Base-by-base conservation (phyloP, 2,888 invertebrate species). In the Macrophya annulata region DNA sequence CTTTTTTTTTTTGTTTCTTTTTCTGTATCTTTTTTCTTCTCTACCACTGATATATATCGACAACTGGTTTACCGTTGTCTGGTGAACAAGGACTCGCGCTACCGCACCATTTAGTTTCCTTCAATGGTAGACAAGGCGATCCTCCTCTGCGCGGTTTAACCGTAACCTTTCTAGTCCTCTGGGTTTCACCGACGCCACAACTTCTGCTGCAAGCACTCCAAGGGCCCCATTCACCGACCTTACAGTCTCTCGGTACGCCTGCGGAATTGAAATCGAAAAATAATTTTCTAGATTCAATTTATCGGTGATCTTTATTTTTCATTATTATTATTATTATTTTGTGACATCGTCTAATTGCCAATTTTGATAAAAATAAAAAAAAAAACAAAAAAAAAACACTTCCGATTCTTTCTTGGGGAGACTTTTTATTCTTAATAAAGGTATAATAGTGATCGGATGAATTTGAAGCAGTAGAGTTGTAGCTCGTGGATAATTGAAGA, bases 71-170 rank as follows among this genome's bases (percentile, higher is more conserved):
- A 84, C 87, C 86, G 86, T 87, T 89, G 83, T 90, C 91, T 15
- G 83, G 94, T 91, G 95, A 95, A 93, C 96, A 96, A 86, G 96
- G 95, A 88, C 95, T 94, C 87, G 96, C 96, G 88, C 97, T 96
- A 86, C 98, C 98, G 93, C 98, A 98, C 98, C 98, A 98, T 91
- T 97, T 96, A 25, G 97, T 97, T 92, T 98, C 97, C 88, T 96
- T 95, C 85, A 98, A 95, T 15, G 97, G 96, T 8, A 98, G 98
- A 94, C 99, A 99, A 8, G 96, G 95, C 45, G 96, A 94, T 12
- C 98, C 98, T 17, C 97, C 98, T 17, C 97, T 95, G 86, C 97
- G 95, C 85, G 97, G 96, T 89, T 97, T 96, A 90, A 96, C 96
- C 88, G 97, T 94, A 85, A 98, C 96, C 89, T 96, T 96, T 87